Evolutionary conservation across 1,140 invertebrate genomes (phyloP).

Genomic region (Theocolax elegans): DNA sequence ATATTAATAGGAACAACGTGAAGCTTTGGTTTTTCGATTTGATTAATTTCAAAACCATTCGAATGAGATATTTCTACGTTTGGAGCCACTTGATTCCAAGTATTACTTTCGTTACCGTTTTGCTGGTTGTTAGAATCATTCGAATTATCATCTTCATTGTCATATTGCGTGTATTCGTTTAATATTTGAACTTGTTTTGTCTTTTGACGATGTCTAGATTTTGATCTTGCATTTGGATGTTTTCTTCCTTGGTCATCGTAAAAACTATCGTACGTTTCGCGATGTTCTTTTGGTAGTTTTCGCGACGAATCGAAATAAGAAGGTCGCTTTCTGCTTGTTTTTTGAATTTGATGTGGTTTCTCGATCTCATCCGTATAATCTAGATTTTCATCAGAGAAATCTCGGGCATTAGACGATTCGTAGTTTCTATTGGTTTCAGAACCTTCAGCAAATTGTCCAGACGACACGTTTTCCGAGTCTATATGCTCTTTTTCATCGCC

Average conservation of each 20-base stretch:
- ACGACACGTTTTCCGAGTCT: not conserved
- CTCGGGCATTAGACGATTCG: constrained; percentile 50
- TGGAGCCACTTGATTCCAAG: constrained; percentile 58
- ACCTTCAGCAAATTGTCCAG: not conserved
- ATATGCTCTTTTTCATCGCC: not conserved
- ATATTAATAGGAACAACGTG: constrained; percentile 59
- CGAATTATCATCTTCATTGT: constrained; percentile 48
- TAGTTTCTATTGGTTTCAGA: constrained; percentile 29
- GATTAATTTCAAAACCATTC: constrained; percentile 54
- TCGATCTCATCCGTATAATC: constrained; percentile 60
- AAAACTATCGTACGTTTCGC: constrained; percentile 46
- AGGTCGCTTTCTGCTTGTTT: constrained; percentile 53
- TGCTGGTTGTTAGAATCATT: constrained; percentile 39
- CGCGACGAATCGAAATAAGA: constrained; percentile 44
- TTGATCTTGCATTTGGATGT: constrained; percentile 46
- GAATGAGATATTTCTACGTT: constrained; percentile 56
- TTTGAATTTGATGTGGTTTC: constrained; percentile 52
- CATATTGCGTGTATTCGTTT: constrained; percentile 46
- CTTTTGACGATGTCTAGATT: constrained; percentile 48
- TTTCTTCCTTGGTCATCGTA: constrained; percentile 49
- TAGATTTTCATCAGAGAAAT: constrained; percentile 51
- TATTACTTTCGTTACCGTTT: constrained; percentile 21
- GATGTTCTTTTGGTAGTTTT: constrained; percentile 59
- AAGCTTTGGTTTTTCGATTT: constrained; percentile 60
- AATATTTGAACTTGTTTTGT: constrained; percentile 51